Evolutionary conservation across 2,888 invertebrate species (phyloP).

Genomic region (Rhaphigaster nebulosa): DNA sequence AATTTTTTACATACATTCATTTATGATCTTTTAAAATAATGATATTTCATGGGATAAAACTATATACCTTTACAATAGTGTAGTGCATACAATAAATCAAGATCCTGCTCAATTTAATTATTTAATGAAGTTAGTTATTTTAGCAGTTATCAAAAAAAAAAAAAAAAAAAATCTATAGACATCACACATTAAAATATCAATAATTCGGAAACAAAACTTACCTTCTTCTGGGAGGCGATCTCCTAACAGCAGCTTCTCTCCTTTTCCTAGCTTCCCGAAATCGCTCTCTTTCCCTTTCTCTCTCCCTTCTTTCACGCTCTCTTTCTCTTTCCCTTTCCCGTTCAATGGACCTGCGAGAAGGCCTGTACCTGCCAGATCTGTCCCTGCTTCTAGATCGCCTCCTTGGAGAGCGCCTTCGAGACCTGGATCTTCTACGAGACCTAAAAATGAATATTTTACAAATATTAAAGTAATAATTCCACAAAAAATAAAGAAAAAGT

Average conservation of each 20-base stretch:
- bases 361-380: constrained; percentile 69
- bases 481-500: neutral
- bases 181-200: too few species aligned
- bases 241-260: constrained; percentile 19
- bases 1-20: too few species aligned
- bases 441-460: constrained; percentile 4
- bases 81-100: too few species aligned
- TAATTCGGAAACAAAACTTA: too few species aligned
- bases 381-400: constrained; percentile 68
- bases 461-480: neutral
- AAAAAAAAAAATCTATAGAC: too few species aligned
- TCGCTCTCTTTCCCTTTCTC: constrained; percentile 52
- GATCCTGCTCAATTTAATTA: too few species aligned
- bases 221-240: constrained; percentile 44
- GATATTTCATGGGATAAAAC: too few species aligned
- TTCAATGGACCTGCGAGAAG: constrained; percentile 66
- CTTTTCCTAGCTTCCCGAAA: constrained; percentile 14
- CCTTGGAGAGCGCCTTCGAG: constrained; percentile 67
- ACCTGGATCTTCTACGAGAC: constrained; percentile 68
- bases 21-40: too few species aligned
- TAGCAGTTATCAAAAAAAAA: too few species aligned
- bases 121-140: too few species aligned
- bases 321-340: constrained; percentile 68
- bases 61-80: too few species aligned
- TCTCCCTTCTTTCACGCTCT: constrained; percentile 67